Evolutionary conservation across 2,888 invertebrate species (phyloP).

Genomic region (Archips crataeganus): DNA sequence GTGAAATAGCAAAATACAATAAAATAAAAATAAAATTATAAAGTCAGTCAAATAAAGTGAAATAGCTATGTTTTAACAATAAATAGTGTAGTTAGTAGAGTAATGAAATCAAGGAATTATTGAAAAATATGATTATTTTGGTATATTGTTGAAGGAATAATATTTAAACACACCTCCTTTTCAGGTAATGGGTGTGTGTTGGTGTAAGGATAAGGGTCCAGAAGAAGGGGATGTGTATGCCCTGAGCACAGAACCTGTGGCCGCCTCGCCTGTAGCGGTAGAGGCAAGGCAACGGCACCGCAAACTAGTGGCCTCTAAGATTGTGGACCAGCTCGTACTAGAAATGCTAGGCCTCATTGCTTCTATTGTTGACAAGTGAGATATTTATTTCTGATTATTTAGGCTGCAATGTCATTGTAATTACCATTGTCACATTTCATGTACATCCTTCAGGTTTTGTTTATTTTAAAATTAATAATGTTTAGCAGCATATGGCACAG

Average conservation of each 20-base stretch:
- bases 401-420: not conserved
- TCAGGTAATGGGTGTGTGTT: conserved; percentile 90
- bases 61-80: too few species aligned
- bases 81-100: too few species aligned
- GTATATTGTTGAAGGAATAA: not conserved
- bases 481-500: not conserved
- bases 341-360: conserved; percentile 93
- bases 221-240: conserved; percentile 80
- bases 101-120: too few species aligned
- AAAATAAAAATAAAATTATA: too few species aligned
- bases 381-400: conserved; percentile 18
- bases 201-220: conserved; percentile 88
- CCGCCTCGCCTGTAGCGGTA: conserved; percentile 49
- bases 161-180: not conserved
- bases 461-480: not conserved
- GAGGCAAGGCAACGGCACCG: conserved; percentile 51
- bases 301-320: conserved; percentile 68
- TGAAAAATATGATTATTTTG: not conserved
- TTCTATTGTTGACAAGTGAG: conserved; percentile 92
- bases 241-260: conserved; percentile 54
- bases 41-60: too few species aligned
- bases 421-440: not conserved
- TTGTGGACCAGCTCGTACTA: conserved; percentile 90
- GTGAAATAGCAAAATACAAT: too few species aligned
- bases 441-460: not conserved